These are phyloP conservation scores for Bujurquina vittata DNA, from an alignment of 2,113 vertebrate species.

Conservation along the genomic window DNA sequence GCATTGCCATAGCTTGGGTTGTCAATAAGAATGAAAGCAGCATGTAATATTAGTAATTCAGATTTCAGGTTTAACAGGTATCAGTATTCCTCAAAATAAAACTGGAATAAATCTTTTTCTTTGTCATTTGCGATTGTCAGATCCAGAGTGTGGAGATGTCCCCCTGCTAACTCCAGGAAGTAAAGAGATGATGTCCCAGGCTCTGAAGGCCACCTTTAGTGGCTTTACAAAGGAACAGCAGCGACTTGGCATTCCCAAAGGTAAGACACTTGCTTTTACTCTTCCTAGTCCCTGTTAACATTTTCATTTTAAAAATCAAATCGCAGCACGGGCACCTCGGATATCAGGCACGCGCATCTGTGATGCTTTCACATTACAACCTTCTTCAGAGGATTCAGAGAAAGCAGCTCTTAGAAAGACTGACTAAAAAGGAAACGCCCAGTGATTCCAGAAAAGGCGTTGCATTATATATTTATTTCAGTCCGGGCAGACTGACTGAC, in stretches of 20 bases:
- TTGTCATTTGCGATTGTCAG: constrained; percentile 75
- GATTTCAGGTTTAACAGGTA: not conserved
- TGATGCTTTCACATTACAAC: not conserved
- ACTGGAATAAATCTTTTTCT: not conserved
- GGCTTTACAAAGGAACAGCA: constrained; percentile 97
- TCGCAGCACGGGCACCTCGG: constrained; percentile 10
- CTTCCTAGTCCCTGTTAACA: not conserved
- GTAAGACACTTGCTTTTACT: constrained; percentile 71
- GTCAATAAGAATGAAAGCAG: constrained; percentile 5
- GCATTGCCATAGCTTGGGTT: not conserved
- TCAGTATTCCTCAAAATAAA: not conserved
- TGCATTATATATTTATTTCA: constrained; percentile 18
- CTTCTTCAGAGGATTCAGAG: constrained; percentile 2
- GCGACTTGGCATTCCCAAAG: constrained; percentile 95
- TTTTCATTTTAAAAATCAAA: constrained; percentile 11
- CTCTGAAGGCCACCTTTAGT: constrained; percentile 95
- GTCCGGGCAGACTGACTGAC: constrained; percentile 31
- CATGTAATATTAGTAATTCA: not conserved
- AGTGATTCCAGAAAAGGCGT: constrained; percentile 24
- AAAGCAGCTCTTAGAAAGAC: constrained; percentile 12
- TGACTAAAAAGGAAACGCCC: constrained; percentile 19
- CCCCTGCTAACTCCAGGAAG: constrained; percentile 96
- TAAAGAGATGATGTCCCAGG: constrained; percentile 99
- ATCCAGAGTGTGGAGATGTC: constrained; percentile 96
- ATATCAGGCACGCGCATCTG: not conserved